Evolutionary conservation across 2,113 vertebrate species (phyloP), one percentile per base, ranked within the genome.

Genomic region (Anoplopoma fimbria): DNA sequence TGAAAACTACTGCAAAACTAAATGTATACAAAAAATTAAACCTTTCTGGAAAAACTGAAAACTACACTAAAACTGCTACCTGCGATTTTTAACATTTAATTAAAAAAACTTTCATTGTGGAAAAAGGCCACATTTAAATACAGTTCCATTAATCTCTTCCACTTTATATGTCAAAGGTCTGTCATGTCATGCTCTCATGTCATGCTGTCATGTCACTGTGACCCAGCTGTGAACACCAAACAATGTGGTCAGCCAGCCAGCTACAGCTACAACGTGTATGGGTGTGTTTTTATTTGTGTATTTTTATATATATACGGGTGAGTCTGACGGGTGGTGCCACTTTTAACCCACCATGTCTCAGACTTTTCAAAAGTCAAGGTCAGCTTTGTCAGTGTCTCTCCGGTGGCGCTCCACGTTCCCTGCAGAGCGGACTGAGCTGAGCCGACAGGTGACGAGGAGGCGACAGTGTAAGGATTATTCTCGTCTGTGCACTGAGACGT

Each of bases 361-460:
- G 77, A 69, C 55, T 70, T 71, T 76, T 84, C n/a, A 69, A 42
- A 21, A 70, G 69, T 69, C 73, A 81, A 88, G 83, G 85, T 91
- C 79, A 61, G 5, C 9, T 79, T 68, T n/a, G 45, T 83, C 67
- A 57, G 19, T 9, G 5, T 29, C 25, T 27, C 29, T 75, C 68
- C 55, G 38, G 40, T 60, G 55, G 49, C 55, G 9, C 31, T 10
- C 17, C 61, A 31, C 60, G 9, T 73, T 36, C 47, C 31, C 25
- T 76, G 31, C 57, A 71, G 25, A 36, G 15, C 40, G 23, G 60
- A 62, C 73, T 70, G 62, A 83, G 72, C 69, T 36, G 29, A 45
- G 31, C 21, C 31, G 67, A 78, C 75, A 45, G 62, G 34, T 76
- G 87, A 79, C 1, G 15, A 72, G 83, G 62, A 70, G 77, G 29